Percentiles rank a stretch among this genome's conserved stretches.
Conservation (phyloP, 2,113 vertebrate species). For the Elaphurus davidianus region DNA sequence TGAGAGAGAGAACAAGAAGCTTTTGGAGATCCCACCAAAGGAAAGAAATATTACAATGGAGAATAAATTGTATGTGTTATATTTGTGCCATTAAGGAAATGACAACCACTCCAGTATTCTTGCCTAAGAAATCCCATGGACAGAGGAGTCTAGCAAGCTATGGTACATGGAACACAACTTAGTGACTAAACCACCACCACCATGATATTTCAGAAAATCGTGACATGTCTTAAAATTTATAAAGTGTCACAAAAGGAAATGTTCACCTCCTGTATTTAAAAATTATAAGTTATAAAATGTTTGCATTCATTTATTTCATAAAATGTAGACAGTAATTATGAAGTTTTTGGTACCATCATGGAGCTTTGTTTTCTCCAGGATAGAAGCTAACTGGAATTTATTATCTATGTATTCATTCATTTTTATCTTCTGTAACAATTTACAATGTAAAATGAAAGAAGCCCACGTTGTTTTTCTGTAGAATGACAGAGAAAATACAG, state of each 20-base stretch:
- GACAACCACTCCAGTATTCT: not conserved
- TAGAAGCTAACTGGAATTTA: not conserved
- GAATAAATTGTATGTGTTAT: not conserved
- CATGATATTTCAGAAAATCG: constrained; percentile 33
- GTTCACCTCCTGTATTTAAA: not conserved
- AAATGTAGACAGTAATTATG: not conserved
- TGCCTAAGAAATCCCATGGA: not conserved
- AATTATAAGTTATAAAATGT: not conserved
- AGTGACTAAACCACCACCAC: not conserved
- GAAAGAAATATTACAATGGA: not conserved
- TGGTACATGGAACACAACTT: not conserved
- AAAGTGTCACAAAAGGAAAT: not conserved
- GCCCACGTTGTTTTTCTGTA: not conserved
- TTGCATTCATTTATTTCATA: not conserved
- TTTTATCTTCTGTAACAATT: not conserved
- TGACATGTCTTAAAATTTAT: not conserved
- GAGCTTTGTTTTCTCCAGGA: not conserved
- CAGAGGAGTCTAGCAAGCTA: not conserved
- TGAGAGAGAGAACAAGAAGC: not conserved
- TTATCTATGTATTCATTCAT: not conserved
- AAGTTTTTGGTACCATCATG: not conserved
- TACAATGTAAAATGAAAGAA: not conserved
- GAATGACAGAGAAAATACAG: not conserved
- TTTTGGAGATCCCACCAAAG: too few relatives aligned
- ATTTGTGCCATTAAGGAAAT: constrained; percentile 15